phyloP scores from a whole-genome alignment of 1,140 invertebrate genomes.

The Drosophila obscura region DNA sequence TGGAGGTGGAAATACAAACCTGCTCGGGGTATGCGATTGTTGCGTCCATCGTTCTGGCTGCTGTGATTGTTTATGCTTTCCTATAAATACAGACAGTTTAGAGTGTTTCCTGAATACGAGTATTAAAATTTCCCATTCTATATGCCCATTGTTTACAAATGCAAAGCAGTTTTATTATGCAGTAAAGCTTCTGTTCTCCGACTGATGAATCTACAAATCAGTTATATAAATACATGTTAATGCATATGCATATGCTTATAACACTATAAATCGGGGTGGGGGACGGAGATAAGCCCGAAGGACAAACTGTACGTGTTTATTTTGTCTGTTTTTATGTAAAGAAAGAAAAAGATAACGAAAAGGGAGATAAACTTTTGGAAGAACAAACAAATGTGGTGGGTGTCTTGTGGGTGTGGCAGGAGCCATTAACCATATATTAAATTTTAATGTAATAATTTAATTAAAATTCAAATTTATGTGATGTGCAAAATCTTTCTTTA shows the following conservation, averaged over 20 bases:
- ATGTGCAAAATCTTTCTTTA: too few relatives aligned
- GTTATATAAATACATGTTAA: not conserved
- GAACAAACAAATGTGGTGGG: too few relatives aligned
- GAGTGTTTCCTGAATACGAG: constrained; percentile 13
- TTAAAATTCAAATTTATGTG: too few relatives aligned
- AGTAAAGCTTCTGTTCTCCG: constrained; percentile 8
- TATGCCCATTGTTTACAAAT: constrained; percentile 13
- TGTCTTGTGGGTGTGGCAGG: too few relatives aligned
- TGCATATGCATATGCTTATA: not conserved
- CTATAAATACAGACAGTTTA: constrained; percentile 22
- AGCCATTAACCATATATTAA: too few relatives aligned
- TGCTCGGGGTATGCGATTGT: constrained; percentile 48
- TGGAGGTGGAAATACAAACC: constrained; percentile 46
- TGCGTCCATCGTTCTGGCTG: constrained; percentile 36
- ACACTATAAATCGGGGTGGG: not conserved
- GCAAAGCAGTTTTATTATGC: constrained; percentile 5
- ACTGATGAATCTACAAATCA: constrained; percentile 3
- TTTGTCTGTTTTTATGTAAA: too few relatives aligned
- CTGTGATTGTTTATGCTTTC: constrained; percentile 40
- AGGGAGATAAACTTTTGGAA: too few relatives aligned
- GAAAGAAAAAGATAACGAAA: too few relatives aligned
- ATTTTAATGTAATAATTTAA: too few relatives aligned
- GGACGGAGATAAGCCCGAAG: constrained; percentile 6
- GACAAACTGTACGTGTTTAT: not conserved
- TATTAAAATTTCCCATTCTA: constrained; percentile 5